Conservation (phyloP, 2,888 invertebrate species). For the Melieria omissa region DNA sequence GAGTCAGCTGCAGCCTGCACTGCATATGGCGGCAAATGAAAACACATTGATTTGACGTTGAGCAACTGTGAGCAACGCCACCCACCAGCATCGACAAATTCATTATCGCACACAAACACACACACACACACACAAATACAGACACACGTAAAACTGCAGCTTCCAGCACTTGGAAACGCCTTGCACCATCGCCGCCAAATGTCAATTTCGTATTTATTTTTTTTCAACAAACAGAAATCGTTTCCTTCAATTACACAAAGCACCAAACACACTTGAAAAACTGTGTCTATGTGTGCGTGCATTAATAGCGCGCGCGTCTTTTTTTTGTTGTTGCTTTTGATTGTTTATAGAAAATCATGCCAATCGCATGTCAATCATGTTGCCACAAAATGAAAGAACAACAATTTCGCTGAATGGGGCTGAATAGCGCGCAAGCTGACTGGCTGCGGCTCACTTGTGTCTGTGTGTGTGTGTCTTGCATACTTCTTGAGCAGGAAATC, state of each 20-base stretch:
- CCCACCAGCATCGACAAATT: background rate
- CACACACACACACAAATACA: background rate
- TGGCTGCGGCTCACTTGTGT: background rate
- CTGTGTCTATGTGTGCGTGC: background rate
- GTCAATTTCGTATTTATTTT: background rate
- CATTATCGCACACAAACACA: background rate
- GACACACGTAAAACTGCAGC: background rate
- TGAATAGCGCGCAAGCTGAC: slow-evolving; percentile 12
- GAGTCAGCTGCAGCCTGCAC: background rate
- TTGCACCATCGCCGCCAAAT: too few relatives aligned
- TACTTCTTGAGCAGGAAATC: slow-evolving; percentile 39
- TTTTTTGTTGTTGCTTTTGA: slow-evolving; percentile 37
- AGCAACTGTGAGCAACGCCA: background rate
- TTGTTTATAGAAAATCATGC: slow-evolving; percentile 63
- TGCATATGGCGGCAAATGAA: background rate
- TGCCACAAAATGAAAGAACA: slow-evolving; percentile 30
- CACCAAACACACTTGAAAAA: too few relatives aligned
- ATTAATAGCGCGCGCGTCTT: background rate
- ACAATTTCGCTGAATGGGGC: slow-evolving; percentile 26
- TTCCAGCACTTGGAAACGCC: too few relatives aligned
- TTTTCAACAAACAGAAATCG: slow-evolving; percentile 27
- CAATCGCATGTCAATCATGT: slow-evolving; percentile 64
- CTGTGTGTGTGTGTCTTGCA: background rate
- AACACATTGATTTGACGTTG: background rate
- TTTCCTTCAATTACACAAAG: too few relatives aligned